Conservation (phyloP, 2,113 vertebrate genomes). For the Falco punctatus region DNA sequence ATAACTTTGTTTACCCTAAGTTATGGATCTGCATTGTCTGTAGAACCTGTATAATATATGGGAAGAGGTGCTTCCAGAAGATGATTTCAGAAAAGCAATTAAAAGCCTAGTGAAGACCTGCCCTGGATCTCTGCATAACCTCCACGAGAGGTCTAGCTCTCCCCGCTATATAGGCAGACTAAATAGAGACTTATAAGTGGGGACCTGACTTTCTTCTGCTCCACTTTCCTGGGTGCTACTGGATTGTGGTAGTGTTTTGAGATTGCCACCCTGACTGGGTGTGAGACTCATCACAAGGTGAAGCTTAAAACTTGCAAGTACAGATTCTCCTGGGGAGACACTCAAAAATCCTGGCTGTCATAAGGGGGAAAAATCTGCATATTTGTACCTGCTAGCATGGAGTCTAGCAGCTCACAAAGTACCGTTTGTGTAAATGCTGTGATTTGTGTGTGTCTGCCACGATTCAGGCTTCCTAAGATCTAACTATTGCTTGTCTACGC, state of each 20-base stretch:
- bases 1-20: neutral
- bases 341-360: neutral
- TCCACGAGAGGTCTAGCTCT: neutral
- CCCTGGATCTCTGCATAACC: neutral
- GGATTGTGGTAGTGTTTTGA: neutral
- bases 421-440: neutral
- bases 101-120: neutral
- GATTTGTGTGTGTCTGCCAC: neutral
- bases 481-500: neutral
- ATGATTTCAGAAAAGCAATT: neutral
- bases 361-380: too few species aligned
- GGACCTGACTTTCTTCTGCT: neutral
- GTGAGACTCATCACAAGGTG: neutral
- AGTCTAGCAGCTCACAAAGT: neutral
- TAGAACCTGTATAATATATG: neutral
- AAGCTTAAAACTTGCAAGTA: neutral
- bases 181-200: too few species aligned
- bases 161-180: rapidly evolving
- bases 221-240: neutral
- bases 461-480: neutral
- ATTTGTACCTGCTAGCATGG: neutral
- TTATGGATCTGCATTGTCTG: neutral
- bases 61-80: neutral
- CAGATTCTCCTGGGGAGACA: neutral
- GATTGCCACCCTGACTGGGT: neutral